Evolutionary conservation across 1,140 invertebrate genomes (phyloP).

Genomic region (Drosophila varians): DNA sequence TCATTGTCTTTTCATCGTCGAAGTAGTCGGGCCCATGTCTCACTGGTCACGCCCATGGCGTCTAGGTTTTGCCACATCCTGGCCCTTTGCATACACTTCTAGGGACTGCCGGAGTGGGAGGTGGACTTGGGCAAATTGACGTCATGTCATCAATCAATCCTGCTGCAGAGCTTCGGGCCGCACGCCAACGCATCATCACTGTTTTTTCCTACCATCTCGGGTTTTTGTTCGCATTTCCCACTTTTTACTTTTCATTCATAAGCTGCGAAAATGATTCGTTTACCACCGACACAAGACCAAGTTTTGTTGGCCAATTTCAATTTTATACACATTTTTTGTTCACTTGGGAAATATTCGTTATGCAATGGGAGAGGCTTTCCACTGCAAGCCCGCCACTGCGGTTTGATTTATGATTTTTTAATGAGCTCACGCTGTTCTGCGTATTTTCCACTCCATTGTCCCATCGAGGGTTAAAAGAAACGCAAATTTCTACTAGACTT

Average conservation of each 20-base stretch:
- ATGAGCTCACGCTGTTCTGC: constrained; percentile 42
- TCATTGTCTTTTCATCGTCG: constrained; percentile 66
- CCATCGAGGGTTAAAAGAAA: constrained; percentile 13
- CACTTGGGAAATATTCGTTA: constrained; percentile 44
- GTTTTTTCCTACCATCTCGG: neutral
- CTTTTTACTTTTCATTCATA: constrained; percentile 4
- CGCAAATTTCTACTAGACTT: constrained; percentile 21
- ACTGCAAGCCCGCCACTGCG: constrained; percentile 27
- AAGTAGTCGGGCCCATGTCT: constrained; percentile 29
- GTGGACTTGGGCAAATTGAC: constrained; percentile 64
- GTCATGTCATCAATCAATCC: constrained; percentile 78
- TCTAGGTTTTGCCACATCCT: constrained; percentile 1
- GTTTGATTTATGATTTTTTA: constrained; percentile 78
- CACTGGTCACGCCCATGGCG: constrained; percentile 24
- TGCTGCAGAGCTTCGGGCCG: constrained; percentile 51
- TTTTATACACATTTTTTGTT: constrained; percentile 26
- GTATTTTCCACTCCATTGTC: constrained; percentile 12
- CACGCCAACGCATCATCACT: constrained; percentile 61
- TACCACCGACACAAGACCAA: constrained; percentile 12
- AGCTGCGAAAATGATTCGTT: constrained; percentile 47
- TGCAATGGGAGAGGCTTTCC: constrained; percentile 20
- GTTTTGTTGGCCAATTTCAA: constrained; percentile 36
- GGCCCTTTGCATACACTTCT: constrained; percentile 46
- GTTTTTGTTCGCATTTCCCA: constrained; percentile 4
- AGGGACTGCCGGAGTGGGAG: neutral